Percentiles rank a stretch among this genome's conserved stretches.
Conservation (phyloP, 2,888 invertebrate genomes). For the Strigamia crassipes region DNA sequence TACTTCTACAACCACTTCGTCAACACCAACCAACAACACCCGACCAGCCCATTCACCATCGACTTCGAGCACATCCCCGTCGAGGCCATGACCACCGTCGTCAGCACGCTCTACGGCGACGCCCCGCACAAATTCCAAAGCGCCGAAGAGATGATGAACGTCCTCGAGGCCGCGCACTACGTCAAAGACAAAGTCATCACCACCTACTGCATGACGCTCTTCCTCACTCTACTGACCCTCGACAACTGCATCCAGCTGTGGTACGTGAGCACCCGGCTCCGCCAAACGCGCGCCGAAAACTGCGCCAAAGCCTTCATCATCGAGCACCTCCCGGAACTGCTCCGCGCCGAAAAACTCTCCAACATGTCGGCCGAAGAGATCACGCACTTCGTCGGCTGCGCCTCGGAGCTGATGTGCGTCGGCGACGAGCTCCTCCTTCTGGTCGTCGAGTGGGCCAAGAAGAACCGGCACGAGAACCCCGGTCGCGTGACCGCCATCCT, state of each 20-base stretch:
- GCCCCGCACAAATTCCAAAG: background rate
- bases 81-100: background rate
- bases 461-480: background rate
- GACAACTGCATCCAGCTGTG: conserved; percentile 15
- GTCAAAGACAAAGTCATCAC: background rate
- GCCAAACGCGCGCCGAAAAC: background rate
- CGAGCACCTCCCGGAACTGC: background rate
- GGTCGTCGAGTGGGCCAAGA: background rate
- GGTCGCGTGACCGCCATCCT: background rate
- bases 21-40: background rate
- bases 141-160: conserved; percentile 2
- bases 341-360: background rate
- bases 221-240: background rate
- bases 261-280: background rate
- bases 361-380: background rate
- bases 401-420: background rate
- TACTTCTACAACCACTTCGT: conserved; percentile 1
- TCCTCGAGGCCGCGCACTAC: background rate
- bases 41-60: background rate
- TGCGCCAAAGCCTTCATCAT: background rate
- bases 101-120: background rate
- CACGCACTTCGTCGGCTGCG: background rate
- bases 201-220: background rate
- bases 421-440: background rate
- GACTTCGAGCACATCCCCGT: background rate